Evolutionary conservation across 2,113 vertebrate genomes (phyloP).

Genomic region (Limanda limanda): DNA sequence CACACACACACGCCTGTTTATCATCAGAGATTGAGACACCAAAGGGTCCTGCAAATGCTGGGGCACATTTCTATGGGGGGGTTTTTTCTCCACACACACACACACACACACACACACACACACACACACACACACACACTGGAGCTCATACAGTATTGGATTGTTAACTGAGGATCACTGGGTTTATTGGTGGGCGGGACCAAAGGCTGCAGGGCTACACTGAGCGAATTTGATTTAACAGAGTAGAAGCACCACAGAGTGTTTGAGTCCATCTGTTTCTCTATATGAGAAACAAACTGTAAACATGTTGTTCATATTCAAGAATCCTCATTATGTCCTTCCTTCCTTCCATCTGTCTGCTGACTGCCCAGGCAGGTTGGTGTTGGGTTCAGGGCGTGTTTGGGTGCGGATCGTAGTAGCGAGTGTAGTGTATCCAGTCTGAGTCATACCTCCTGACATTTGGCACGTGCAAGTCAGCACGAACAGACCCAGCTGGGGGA

Average conservation of each 20-base stretch:
- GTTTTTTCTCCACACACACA: conserved; percentile 18
- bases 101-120: too few relatives aligned
- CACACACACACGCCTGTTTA: conserved; percentile 14
- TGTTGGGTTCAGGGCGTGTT: conserved; percentile 60
- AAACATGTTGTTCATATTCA: conserved; percentile 23
- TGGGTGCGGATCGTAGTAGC: conserved; percentile 44
- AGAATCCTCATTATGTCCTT: conserved; percentile 12
- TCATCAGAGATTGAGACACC: conserved; percentile 19
- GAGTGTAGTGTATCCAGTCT: conserved; percentile 64
- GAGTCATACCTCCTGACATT: conserved; percentile 80
- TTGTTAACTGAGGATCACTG: conserved; percentile 71
- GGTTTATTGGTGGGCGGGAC: conserved; percentile 73
- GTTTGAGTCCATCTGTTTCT: conserved; percentile 16
- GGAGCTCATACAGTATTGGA: conserved; percentile 62
- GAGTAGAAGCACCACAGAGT: conserved; percentile 15
- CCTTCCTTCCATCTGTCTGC: conserved; percentile 2
- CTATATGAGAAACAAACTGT: conserved; percentile 11
- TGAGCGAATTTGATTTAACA: conserved; percentile 24
- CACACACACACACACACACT: conserved; percentile 4
- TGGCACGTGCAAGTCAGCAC: conserved; percentile 84
- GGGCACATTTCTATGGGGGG: conserved; percentile 22
- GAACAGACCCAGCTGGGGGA: conserved; percentile 77
- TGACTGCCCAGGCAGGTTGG: conserved; percentile 13
- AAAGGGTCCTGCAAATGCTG: conserved; percentile 22
- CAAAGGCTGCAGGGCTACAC: conserved; percentile 41